Evolutionary conservation across 2,888 invertebrate species (phyloP).

Genomic region (Melipona bicolor): DNA sequence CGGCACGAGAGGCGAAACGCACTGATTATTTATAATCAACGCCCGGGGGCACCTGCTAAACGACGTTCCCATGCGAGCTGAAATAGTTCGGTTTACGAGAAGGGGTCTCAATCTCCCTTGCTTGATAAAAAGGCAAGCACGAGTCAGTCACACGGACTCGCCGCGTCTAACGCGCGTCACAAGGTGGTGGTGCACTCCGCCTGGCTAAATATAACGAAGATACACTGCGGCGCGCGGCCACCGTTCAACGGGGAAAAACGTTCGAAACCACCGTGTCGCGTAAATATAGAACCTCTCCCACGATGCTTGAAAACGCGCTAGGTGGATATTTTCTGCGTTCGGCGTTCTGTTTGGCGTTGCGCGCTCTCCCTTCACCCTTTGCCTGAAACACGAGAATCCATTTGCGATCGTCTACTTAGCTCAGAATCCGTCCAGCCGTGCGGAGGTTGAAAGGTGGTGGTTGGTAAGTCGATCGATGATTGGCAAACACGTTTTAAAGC

Average conservation of each 20-base stretch:
- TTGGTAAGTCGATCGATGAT: constrained; percentile 32
- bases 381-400: constrained; percentile 66
- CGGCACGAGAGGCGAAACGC: constrained; percentile 61
- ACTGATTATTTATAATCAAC: constrained; percentile 80
- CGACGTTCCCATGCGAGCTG: constrained; percentile 79
- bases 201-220: constrained; percentile 75
- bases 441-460: not conserved
- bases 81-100: constrained; percentile 74
- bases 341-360: constrained; percentile 61
- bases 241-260: constrained; percentile 38
- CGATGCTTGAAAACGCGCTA: constrained; percentile 65
- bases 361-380: constrained; percentile 16
- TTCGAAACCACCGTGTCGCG: constrained; percentile 70
- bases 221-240: constrained; percentile 54
- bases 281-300: constrained; percentile 80
- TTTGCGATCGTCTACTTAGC: constrained; percentile 28
- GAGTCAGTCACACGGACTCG: constrained; percentile 48
- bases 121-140: constrained; percentile 71
- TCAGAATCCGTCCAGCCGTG: not conserved
- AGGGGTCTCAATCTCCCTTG: constrained; percentile 39
- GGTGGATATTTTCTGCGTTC: constrained; percentile 63
- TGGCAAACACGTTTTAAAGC: constrained; percentile 47
- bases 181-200: constrained; percentile 66
- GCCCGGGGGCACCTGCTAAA: constrained; percentile 78
- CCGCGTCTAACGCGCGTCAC: constrained; percentile 66